Conservation (phyloP, 2,113 vertebrate species). For the Amphiprion percula region DNA sequence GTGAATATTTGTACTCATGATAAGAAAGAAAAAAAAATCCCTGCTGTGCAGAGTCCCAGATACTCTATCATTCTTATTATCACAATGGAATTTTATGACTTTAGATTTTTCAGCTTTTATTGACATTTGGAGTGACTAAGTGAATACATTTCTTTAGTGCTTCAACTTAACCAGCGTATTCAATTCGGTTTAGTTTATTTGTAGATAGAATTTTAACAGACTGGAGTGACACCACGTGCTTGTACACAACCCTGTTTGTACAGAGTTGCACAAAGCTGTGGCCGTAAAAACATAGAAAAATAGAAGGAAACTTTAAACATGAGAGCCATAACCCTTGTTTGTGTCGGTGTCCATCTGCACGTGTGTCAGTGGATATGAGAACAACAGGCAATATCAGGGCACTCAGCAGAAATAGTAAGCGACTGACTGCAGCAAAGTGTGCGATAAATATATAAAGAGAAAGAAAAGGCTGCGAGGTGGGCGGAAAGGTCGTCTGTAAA, state of each 20-base stretch:
- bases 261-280: constrained; percentile 1
- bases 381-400: constrained; percentile 4
- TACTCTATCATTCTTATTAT: too few relatives aligned
- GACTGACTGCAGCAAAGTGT: constrained; percentile 15
- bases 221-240: constrained; percentile 15
- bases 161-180: neutral
- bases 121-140: too few relatives aligned
- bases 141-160: neutral
- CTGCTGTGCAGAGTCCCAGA: too few relatives aligned
- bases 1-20: too few relatives aligned
- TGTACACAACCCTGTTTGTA: neutral
- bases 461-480: neutral
- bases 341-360: neutral
- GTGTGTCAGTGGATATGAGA: constrained; percentile 9
- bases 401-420: constrained; percentile 17
- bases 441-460: neutral
- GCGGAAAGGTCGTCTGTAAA: constrained; percentile 15
- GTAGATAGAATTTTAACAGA: constrained; percentile 15
- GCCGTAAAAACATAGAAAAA: constrained; percentile 6
- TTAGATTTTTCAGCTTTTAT: too few relatives aligned
- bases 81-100: too few relatives aligned
- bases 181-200: constrained; percentile 12
- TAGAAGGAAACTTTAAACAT: constrained; percentile 24
- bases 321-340: constrained; percentile 14
- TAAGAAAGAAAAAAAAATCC: too few relatives aligned